Percentiles rank a stretch among this genome's conserved stretches.
Evolutionary conservation across 1,140 invertebrate species (phyloP).

Genomic region (Atopsyche davidsoni): DNA sequence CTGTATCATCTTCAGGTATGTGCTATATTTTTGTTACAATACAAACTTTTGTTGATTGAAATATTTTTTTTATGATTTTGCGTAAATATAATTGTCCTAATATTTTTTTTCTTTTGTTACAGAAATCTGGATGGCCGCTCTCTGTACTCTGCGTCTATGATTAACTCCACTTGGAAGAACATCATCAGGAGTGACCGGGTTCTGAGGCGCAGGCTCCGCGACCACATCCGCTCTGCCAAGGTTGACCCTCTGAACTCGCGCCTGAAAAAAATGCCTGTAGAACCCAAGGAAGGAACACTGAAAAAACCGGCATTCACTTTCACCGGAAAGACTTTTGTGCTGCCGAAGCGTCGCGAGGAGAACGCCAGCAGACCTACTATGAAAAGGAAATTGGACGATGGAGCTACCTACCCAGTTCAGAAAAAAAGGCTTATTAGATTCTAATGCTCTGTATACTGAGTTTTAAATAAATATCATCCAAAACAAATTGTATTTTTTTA

Average conservation of each 20-base stretch:
- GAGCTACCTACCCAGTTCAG: too few relatives aligned
- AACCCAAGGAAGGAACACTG: too few relatives aligned
- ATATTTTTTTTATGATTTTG: background rate
- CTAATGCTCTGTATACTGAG: too few relatives aligned
- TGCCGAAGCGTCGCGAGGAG: too few relatives aligned
- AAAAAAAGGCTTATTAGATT: too few relatives aligned
- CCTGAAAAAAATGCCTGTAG: too few relatives aligned
- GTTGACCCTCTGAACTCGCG: constrained; percentile 5
- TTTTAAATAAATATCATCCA: too few relatives aligned
- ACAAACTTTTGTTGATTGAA: background rate
- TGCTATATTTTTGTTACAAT: background rate
- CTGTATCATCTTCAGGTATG: constrained; percentile 7
- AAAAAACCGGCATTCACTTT: too few relatives aligned
- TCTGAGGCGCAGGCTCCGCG: background rate
- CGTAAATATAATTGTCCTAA: background rate
- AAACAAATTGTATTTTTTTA: too few relatives aligned
- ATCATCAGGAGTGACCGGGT: constrained; percentile 10
- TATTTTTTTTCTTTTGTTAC: constrained; percentile 7
- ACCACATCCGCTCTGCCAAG: constrained; percentile 3
- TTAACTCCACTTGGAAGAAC: background rate
- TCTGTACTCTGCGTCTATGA: constrained; percentile 8
- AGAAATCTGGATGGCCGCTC: constrained; percentile 11
- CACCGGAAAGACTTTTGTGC: too few relatives aligned
- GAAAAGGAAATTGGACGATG: too few relatives aligned
- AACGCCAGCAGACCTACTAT: too few relatives aligned